Evolutionary conservation across 1,140 invertebrate species (phyloP), one percentile per base, ranked within the genome.

Genomic region (Drosophila ananassae): DNA sequence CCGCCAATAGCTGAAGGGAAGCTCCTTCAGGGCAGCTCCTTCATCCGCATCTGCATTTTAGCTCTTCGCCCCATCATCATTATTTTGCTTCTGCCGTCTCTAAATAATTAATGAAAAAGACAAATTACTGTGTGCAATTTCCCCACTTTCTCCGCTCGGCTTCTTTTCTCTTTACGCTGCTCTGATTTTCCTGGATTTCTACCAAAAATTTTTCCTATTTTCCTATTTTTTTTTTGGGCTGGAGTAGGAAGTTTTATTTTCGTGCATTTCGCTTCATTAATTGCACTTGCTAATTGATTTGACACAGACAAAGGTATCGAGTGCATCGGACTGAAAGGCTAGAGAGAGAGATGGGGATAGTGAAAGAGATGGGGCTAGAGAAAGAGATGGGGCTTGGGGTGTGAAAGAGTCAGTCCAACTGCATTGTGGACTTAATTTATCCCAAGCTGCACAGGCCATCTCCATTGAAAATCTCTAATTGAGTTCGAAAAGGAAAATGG

Each of bases 31-130:
- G 13, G 13, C 13, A 6, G 7, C 7, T 6, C 25, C 25, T 28
- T 6, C 25, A 44, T 13, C 44, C 30, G 25, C 58, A 41, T 62
- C 34, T 66, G 63, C 46, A 51, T 55, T 17, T 34, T 30, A 21
- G 5, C 24, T 9, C 13, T 3, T 25, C 10, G 6, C 4, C 37
- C 39, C 58, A 30, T 48, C 17, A 41, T 66, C 48, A 50, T 66
- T 66, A 58, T 63, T 41, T 12, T 22, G 12, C 21, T 32, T 9
- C 22, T 39, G 52, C 24, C 34, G 39, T 57, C 52, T 74, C 63
- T 77, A 77, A 76, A 69, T 85, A 85, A 87, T 81, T 87, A 81
- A 85, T 85, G 82, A 22, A 78, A 82, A 78, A 87, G 77, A 78
- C 81, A 87, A 81, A 81, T 81, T 81, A 82, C 69, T 58, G 54